These are phyloP conservation scores for Lacanobia oleracea DNA, from an alignment of 2,888 invertebrate genomes.

Conservation along the genomic window DNA sequence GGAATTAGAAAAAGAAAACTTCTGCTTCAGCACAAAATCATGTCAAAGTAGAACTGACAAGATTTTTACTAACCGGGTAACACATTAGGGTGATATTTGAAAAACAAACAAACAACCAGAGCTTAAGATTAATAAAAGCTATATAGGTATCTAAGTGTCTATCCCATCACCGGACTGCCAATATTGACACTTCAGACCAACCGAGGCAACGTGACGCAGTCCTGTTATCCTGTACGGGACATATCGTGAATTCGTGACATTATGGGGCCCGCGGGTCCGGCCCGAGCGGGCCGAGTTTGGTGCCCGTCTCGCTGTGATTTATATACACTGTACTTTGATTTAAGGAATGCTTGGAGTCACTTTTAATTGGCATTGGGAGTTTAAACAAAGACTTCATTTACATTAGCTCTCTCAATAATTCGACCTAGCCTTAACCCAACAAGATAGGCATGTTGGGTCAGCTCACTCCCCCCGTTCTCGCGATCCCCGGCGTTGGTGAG, in stretches of 20 bases:
- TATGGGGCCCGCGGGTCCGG: constrained; percentile 31
- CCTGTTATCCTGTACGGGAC: constrained; percentile 1
- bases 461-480: no score
- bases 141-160: no score
- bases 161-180: no score
- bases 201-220: not conserved
- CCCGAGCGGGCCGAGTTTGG: constrained; percentile 8
- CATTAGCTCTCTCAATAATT: not conserved
- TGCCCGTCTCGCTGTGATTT: constrained; percentile 46
- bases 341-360: constrained; percentile 17
- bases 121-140: no score
- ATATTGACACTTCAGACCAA: not conserved
- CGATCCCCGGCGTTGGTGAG: no score
- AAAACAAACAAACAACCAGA: no score
- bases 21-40: no score
- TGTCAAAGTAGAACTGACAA: no score
- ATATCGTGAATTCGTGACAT: constrained; percentile 16
- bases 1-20: no score
- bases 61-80: no score
- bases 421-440: not conserved
- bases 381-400: not conserved
- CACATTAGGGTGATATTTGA: no score
- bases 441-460: no score
- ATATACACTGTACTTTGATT: constrained; percentile 44
- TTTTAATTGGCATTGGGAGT: not conserved